A percentile compares a stretch with the other conserved stretches of the same genome.
Evolutionary conservation across 1,140 invertebrate genomes (phyloP).

Genomic region (Ericerus pela): DNA sequence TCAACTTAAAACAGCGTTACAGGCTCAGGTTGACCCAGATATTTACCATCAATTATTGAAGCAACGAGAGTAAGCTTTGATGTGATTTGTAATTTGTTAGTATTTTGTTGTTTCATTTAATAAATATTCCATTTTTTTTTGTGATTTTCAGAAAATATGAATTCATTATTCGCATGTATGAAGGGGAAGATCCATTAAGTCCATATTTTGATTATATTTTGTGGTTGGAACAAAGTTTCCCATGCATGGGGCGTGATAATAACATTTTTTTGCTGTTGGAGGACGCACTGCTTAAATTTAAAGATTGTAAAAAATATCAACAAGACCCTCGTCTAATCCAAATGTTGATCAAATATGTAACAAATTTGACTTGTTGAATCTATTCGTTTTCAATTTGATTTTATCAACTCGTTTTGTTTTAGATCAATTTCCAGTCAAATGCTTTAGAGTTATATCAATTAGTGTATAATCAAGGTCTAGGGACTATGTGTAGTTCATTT

Average conservation of each 20-base stretch:
- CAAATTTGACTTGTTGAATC: slow-evolving; percentile 29
- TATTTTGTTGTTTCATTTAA: not conserved
- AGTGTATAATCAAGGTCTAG: slow-evolving; percentile 52
- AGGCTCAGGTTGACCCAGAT: slow-evolving; percentile 49
- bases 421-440: slow-evolving; percentile 58
- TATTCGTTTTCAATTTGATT: not conserved
- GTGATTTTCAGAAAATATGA: slow-evolving; percentile 54
- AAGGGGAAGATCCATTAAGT: slow-evolving; percentile 67
- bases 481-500: slow-evolving; percentile 54
- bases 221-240: slow-evolving; percentile 80
- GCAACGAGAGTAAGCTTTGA: slow-evolving; percentile 36
- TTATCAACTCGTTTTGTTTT: slow-evolving; percentile 25
- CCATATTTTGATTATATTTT: slow-evolving; percentile 73
- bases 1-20: slow-evolving; percentile 52
- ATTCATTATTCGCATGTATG: slow-evolving; percentile 56
- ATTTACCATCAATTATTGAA: slow-evolving; percentile 36
- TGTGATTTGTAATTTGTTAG: too few species aligned
- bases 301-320: slow-evolving; percentile 57
- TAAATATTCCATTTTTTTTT: not conserved
- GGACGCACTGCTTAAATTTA: slow-evolving; percentile 61
- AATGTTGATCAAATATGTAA: slow-evolving; percentile 81
- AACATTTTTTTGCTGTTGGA: slow-evolving; percentile 55
- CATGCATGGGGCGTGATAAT: slow-evolving; percentile 66
- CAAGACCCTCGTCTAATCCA: slow-evolving; percentile 70
- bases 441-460: slow-evolving; percentile 58